A percentile compares a stretch with the other conserved stretches of the same genome.
Evolutionary conservation across 2,888 invertebrate species (phyloP).

Genomic region (Eristalis tenax): DNA sequence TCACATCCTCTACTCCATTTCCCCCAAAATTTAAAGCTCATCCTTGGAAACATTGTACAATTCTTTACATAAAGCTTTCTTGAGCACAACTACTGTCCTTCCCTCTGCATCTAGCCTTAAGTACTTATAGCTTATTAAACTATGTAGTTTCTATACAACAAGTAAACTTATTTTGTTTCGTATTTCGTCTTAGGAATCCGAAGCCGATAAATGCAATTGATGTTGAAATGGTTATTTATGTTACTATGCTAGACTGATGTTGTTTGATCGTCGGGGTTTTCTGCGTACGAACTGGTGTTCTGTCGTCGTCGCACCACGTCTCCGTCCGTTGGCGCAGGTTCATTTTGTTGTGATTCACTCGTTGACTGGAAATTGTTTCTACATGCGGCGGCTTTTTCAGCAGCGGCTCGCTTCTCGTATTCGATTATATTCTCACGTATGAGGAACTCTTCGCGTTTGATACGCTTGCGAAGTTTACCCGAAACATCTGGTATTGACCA

Average conservation of each 20-base stretch:
- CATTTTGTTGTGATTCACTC: slow-evolving; percentile 21
- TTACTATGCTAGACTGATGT: slow-evolving; percentile 74
- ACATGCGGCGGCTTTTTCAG: slow-evolving; percentile 33
- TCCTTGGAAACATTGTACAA: slow-evolving; percentile 52
- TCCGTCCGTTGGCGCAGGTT: slow-evolving; percentile 34
- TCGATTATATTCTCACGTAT: slow-evolving; percentile 89
- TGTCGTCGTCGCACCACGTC: slow-evolving; percentile 63
- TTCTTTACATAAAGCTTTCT: slow-evolving; percentile 58
- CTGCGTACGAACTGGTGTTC: slow-evolving; percentile 54
- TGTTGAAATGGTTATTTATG: slow-evolving; percentile 1
- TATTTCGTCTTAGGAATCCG: slow-evolving; percentile 27
- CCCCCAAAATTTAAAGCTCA: slow-evolving; percentile 42
- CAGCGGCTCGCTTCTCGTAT: slow-evolving; percentile 83
- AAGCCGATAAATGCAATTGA: slow-evolving; percentile 64
- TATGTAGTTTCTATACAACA: slow-evolving; percentile 10
- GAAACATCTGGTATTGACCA: slow-evolving; percentile 91
- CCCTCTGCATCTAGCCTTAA: slow-evolving; percentile 13
- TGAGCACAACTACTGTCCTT: slow-evolving; percentile 55
- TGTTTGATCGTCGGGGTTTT: slow-evolving; percentile 73
- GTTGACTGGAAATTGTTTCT: not conserved
- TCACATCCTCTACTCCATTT: slow-evolving; percentile 3
- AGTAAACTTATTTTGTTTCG: slow-evolving; percentile 22
- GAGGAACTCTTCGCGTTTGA: slow-evolving; percentile 87
- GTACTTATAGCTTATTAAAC: slow-evolving; percentile 41
- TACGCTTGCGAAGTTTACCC: slow-evolving; percentile 86